Percentiles rank a stretch among this genome's conserved stretches.
These are phyloP conservation scores for Pachyseris speciosa DNA, from an alignment of 64 coral and sea anemone species.

Conservation along the genomic window DNA sequence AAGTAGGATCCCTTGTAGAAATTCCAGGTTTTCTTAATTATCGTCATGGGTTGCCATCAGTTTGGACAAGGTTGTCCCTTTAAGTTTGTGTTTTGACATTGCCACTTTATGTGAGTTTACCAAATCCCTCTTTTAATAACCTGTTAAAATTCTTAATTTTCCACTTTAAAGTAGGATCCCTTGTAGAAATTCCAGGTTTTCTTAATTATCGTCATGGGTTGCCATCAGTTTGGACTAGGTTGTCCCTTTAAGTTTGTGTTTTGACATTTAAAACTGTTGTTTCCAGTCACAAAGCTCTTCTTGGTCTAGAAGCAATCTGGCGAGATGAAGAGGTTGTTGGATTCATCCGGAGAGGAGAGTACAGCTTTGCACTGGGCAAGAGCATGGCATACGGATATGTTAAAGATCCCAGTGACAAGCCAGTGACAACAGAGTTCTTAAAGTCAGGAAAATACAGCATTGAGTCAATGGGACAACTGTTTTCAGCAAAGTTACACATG, in stretches of 20 bases:
- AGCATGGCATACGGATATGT: constrained; percentile 94
- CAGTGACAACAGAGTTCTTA: constrained; percentile 69
- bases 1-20: too few relatives aligned
- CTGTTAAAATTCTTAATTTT: too few relatives aligned
- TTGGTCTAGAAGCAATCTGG: constrained; percentile 94
- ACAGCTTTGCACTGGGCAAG: constrained; percentile 82
- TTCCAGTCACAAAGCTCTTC: constrained; percentile 90
- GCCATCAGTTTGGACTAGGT: too few relatives aligned
- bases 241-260: neutral
- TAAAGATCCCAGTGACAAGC: constrained; percentile 72
- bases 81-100: neutral
- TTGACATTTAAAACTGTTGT: neutral
- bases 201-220: too few relatives aligned
- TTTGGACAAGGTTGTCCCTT: too few relatives aligned
- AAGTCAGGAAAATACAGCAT: constrained; percentile 83
- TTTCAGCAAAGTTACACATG: constrained; percentile 76
- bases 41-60: too few relatives aligned
- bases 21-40: too few relatives aligned
- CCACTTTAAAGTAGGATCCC: too few relatives aligned
- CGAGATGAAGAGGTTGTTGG: constrained; percentile 79
- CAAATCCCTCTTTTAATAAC: too few relatives aligned
- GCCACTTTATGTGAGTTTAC: too few relatives aligned
- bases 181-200: too few relatives aligned
- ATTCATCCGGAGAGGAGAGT: constrained; percentile 92
- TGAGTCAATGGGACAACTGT: constrained; percentile 88